phyloP scores from a whole-genome alignment of 2,888 invertebrate genomes.

The Ornithoptera priamus region DNA sequence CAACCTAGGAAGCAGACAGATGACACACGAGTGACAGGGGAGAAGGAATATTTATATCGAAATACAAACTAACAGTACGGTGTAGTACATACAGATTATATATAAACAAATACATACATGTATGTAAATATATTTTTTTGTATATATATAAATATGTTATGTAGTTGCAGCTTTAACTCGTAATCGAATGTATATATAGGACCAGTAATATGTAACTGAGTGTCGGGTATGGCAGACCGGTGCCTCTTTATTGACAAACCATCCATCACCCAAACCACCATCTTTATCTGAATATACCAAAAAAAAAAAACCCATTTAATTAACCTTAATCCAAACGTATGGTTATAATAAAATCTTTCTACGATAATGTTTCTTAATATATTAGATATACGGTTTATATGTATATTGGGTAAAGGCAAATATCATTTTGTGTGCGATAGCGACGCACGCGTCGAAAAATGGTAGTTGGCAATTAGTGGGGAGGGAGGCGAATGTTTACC shows the following conservation, averaged over 20 bases:
- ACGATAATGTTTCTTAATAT: constrained; percentile 6
- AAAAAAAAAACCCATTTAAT: constrained; percentile 15
- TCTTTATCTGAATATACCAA: constrained; percentile 35
- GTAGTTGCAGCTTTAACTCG: too few species aligned
- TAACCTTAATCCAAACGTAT: constrained; percentile 10
- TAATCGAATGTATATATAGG: too few species aligned
- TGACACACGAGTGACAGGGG: too few species aligned
- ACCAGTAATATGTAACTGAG: background rate
- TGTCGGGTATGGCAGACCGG: constrained; percentile 38
- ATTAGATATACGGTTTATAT: constrained; percentile 38
- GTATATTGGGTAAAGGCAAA: constrained; percentile 61
- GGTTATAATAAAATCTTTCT: background rate
- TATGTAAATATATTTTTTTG: too few species aligned
- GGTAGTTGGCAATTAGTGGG: constrained; percentile 46
- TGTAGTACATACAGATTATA: too few species aligned
- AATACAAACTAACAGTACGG: too few species aligned
- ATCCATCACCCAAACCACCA: constrained; percentile 56
- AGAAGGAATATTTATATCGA: too few species aligned
- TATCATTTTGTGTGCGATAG: constrained; percentile 15
- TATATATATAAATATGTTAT: too few species aligned
- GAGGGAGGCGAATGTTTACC: constrained; percentile 38
- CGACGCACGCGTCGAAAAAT: constrained; percentile 39
- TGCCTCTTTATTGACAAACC: constrained; percentile 56
- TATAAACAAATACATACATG: too few species aligned
- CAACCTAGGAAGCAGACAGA: too few species aligned